Percentiles rank a stretch among this genome's conserved stretches.
Conservation (phyloP, 2,888 invertebrate species). For the Hypsopygia costalis region DNA sequence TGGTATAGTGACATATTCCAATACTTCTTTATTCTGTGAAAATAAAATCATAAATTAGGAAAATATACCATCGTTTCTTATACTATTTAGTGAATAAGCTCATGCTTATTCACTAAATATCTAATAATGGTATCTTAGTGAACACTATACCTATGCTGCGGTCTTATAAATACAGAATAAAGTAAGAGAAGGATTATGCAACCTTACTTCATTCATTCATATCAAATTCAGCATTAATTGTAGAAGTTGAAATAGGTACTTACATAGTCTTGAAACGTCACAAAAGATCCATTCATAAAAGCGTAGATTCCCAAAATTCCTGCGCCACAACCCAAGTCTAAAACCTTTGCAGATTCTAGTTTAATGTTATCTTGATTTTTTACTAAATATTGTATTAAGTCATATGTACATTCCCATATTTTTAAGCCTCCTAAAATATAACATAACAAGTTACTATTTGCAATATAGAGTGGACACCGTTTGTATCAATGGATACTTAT, state of each 20-base stretch:
- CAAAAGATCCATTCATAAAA: conserved; percentile 83
- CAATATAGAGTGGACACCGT: no score
- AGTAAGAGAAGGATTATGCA: no score
- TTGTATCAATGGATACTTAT: no score
- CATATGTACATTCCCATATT: conserved; percentile 96
- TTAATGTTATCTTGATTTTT: conserved; percentile 34
- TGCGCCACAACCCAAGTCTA: conserved; percentile 96
- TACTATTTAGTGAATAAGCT: no score
- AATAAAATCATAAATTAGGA: conserved; percentile 12
- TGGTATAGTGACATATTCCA: conserved; percentile 89
- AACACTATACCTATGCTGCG: no score
- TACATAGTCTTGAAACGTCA: conserved; percentile 97
- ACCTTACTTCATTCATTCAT: no score
- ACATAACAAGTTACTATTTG: no score
- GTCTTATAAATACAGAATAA: no score
- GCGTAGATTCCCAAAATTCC: conserved; percentile 93
- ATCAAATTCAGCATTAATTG: no score
- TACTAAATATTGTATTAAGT: conserved; percentile 85
- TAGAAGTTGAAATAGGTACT: conserved; percentile 44
- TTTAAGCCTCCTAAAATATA: conserved; percentile 92
- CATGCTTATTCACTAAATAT: no score
- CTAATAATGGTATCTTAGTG: no score
- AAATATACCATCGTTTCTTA: conserved; percentile 1
- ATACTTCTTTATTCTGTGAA: conserved; percentile 91
- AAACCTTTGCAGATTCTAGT: conserved; percentile 79